These are phyloP conservation scores for Baronia brevicornis DNA, from an alignment of 2,888 invertebrate species.

Conservation along the genomic window DNA sequence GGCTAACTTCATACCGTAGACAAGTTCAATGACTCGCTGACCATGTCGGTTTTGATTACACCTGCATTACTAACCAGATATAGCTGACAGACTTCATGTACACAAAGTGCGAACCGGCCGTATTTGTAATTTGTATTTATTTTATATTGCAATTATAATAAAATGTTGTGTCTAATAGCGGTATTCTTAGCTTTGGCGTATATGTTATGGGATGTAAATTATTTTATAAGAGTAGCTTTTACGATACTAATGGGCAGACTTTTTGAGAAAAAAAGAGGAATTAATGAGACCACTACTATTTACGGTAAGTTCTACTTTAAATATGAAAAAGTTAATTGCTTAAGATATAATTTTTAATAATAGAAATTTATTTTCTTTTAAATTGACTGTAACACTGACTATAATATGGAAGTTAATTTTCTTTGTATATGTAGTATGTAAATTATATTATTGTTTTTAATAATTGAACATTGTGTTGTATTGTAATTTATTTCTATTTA, in stretches of 20 bases:
- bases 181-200: slow-evolving; percentile 75
- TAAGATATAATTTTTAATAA: no score
- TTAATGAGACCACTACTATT: slow-evolving; percentile 82
- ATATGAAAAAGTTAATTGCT: background rate
- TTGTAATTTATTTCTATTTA: no score
- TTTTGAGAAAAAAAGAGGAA: slow-evolving; percentile 81
- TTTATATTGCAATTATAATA: slow-evolving; percentile 18
- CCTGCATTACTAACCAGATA: no score
- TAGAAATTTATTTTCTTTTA: no score
- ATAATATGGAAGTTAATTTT: no score
- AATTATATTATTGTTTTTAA: no score
- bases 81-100: no score
- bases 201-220: slow-evolving; percentile 86
- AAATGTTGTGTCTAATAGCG: slow-evolving; percentile 54
- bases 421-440: no score
- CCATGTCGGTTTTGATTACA: background rate
- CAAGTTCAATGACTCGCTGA: slow-evolving; percentile 28
- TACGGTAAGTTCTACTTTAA: slow-evolving; percentile 80
- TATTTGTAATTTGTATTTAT: no score
- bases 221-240: slow-evolving; percentile 82
- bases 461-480: no score
- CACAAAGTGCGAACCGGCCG: no score
- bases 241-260: slow-evolving; percentile 81
- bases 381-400: no score
- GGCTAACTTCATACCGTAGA: slow-evolving; percentile 24